phyloP scores from a whole-genome alignment of 2,888 invertebrate genomes.

The Drosophila mercatorum region DNA sequence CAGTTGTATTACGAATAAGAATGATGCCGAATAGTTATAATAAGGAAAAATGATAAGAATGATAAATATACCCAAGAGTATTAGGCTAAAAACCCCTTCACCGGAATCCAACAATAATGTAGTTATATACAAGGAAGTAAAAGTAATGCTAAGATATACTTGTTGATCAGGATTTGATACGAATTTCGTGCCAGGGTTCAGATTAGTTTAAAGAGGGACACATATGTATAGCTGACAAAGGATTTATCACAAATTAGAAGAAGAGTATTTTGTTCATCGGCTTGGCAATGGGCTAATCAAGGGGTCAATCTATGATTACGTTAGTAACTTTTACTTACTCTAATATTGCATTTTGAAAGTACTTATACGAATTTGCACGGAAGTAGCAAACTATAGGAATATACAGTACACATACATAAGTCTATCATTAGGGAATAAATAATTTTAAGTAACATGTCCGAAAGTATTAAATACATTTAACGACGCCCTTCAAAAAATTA shows the following conservation, averaged over 20 bases:
- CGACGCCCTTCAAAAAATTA: constrained; percentile 50
- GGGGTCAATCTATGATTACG: constrained; percentile 29
- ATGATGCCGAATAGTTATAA: background rate
- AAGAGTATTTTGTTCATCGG: constrained; percentile 22
- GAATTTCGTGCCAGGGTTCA: constrained; percentile 1
- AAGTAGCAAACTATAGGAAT: constrained; percentile 68
- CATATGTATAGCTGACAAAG: constrained; percentile 34
- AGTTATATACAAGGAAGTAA: constrained; percentile 31
- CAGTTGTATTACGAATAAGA: background rate
- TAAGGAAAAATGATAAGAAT: constrained; percentile 14
- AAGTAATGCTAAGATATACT: constrained; percentile 10
- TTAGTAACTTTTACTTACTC: constrained; percentile 39
- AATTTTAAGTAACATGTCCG: constrained; percentile 64
- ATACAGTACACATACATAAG: constrained; percentile 50
- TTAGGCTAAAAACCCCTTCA: constrained; percentile 35
- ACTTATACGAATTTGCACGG: constrained; percentile 43
- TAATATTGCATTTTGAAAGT: constrained; percentile 57
- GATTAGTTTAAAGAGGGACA: constrained; percentile 1
- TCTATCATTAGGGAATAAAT: constrained; percentile 64
- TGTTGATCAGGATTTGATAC: background rate
- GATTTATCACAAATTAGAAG: constrained; percentile 59
- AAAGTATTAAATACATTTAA: constrained; percentile 49
- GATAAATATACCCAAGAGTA: constrained; percentile 28
- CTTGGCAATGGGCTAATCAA: background rate
- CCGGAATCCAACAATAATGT: constrained; percentile 26